phyloP scores from a whole-genome alignment of 1,140 invertebrate species.

The Bombus huntii region DNA sequence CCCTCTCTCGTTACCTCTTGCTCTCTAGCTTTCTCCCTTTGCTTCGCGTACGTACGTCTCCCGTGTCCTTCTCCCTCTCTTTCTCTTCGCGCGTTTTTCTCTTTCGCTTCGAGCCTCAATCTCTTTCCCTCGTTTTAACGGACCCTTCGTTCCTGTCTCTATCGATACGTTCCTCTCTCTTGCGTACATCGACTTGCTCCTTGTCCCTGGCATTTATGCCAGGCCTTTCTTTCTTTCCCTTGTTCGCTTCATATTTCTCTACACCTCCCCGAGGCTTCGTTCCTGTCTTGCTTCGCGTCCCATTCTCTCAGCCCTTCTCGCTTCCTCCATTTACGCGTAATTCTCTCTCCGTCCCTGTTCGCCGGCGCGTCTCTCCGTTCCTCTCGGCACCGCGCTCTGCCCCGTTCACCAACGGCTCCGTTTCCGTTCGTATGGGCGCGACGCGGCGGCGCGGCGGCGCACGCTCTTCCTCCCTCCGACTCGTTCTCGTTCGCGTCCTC shows the following conservation, averaged over 20 bases:
- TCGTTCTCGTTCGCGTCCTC: background rate
- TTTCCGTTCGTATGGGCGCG: conserved; percentile 34
- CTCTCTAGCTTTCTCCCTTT: conserved; percentile 21
- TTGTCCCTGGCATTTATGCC: conserved; percentile 22
- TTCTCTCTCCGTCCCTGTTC: conserved; percentile 16
- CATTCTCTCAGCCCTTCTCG: conserved; percentile 1
- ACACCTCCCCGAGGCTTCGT: conserved; percentile 14
- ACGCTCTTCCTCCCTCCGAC: background rate
- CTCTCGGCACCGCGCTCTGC: background rate
- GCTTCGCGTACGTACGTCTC: conserved; percentile 38
- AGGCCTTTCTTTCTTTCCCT: conserved; percentile 30
- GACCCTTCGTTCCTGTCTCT: conserved; percentile 31
- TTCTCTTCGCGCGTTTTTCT: background rate
- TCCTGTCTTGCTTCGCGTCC: background rate
- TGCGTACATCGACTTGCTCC: background rate
- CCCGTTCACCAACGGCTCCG: conserved; percentile 28
- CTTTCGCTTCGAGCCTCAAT: background rate
- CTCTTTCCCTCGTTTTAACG: conserved; percentile 22
- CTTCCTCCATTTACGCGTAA: conserved; percentile 39
- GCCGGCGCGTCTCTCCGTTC: background rate
- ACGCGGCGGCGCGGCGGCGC: background rate
- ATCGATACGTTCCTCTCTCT: conserved; percentile 23
- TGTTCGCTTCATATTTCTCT: conserved; percentile 23
- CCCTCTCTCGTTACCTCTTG: conserved; percentile 12
- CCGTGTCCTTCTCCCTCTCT: background rate